phyloP scores from a whole-genome alignment of 1,140 invertebrate genomes.

The Mamestra configurata region DNA sequence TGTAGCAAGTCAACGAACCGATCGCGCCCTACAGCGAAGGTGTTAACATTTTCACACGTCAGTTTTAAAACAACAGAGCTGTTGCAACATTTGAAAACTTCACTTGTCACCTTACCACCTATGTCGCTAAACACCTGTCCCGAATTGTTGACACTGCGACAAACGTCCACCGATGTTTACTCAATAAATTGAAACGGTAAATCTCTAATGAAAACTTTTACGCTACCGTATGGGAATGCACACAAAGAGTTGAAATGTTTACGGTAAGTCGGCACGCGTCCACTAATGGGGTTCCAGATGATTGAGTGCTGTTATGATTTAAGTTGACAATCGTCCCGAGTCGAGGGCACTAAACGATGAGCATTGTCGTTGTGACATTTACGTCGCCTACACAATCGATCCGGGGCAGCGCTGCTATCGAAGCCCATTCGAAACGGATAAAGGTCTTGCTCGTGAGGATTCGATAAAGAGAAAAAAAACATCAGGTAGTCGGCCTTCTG shows the following conservation, averaged over 20 bases:
- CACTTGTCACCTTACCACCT: slow-evolving; percentile 67
- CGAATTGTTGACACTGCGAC: slow-evolving; percentile 71
- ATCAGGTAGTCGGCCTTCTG: slow-evolving; percentile 73
- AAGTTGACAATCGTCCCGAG: slow-evolving; percentile 60
- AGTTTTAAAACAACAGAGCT: slow-evolving; percentile 49
- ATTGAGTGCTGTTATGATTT: slow-evolving; percentile 76
- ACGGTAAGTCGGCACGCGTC: slow-evolving; percentile 68
- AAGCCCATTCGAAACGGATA: slow-evolving; percentile 53
- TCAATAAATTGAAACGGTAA: slow-evolving; percentile 77
- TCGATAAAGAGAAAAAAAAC: slow-evolving; percentile 60
- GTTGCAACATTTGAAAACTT: slow-evolving; percentile 45
- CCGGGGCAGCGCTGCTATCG: slow-evolving; percentile 68
- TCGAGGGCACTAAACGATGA: slow-evolving; percentile 66
- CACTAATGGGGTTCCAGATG: slow-evolving; percentile 55
- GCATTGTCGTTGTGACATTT: slow-evolving; percentile 74
- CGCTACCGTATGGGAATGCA: slow-evolving; percentile 52
- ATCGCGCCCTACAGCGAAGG: slow-evolving; percentile 53
- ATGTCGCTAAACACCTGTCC: slow-evolving; percentile 59
- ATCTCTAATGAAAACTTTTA: slow-evolving; percentile 65
- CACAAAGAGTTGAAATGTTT: slow-evolving; percentile 66
- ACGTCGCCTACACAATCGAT: slow-evolving; percentile 72
- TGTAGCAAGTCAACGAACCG: slow-evolving; percentile 56
- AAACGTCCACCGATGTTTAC: slow-evolving; percentile 68
- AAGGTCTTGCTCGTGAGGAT: slow-evolving; percentile 47
- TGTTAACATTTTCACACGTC: slow-evolving; percentile 68